phyloP scores from a whole-genome alignment of 2,113 vertebrate species.

The Tragelaphus strepsiceros region DNA sequence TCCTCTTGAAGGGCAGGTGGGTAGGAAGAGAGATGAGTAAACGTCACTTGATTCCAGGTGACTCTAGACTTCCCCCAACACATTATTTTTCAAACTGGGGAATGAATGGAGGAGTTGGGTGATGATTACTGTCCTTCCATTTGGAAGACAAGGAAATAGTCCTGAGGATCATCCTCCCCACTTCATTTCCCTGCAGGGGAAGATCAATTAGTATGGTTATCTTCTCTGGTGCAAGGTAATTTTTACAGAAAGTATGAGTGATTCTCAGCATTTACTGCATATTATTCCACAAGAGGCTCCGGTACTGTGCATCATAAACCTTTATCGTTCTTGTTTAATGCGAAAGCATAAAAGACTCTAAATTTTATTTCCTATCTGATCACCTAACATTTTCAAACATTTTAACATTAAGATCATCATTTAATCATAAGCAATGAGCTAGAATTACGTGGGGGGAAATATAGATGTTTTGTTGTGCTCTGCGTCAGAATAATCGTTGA shows the following conservation, averaged over 20 bases:
- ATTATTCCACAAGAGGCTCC: neutral
- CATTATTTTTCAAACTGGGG: neutral
- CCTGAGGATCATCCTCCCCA: neutral
- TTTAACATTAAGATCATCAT: neutral
- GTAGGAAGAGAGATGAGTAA: slow-evolving; percentile 15
- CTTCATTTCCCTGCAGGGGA: neutral
- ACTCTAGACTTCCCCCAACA: neutral
- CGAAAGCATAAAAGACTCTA: neutral
- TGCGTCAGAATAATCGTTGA: neutral
- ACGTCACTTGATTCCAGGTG: neutral
- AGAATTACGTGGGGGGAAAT: neutral
- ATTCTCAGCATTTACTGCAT: neutral
- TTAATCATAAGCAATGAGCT: neutral
- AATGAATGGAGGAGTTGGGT: neutral
- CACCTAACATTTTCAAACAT: neutral
- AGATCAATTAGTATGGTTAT: neutral
- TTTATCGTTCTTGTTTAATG: neutral
- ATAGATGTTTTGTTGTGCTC: neutral
- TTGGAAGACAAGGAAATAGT: neutral
- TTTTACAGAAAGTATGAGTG: neutral
- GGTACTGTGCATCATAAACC: neutral
- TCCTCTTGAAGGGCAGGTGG: slow-evolving; percentile 27
- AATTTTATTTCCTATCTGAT: neutral
- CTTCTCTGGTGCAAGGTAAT: neutral
- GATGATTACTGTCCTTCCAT: neutral